A percentile compares a stretch with the other conserved stretches of the same genome.
These are phyloP conservation scores for Nestor notabilis DNA, from an alignment of 2,113 vertebrate genomes.

Conservation along the genomic window DNA sequence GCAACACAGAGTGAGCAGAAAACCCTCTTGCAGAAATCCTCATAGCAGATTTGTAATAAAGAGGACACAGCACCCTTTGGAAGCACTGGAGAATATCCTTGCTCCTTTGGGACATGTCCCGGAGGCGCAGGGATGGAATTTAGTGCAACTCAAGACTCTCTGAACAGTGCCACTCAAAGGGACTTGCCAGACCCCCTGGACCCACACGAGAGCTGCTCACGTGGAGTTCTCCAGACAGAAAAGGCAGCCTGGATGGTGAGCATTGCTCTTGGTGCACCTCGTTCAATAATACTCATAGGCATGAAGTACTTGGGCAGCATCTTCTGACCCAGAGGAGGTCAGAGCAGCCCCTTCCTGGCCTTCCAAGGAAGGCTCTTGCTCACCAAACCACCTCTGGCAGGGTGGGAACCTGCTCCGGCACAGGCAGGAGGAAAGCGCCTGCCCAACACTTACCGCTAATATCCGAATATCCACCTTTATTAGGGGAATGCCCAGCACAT, in stretches of 20 bases:
- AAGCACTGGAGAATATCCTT: fast-evolving
- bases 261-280: fast-evolving
- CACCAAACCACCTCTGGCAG: not conserved
- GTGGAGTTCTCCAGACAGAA: no score
- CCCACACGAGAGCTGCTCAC: not conserved
- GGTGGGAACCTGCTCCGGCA: fast-evolving
- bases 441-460: not conserved
- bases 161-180: not conserved
- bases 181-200: not conserved
- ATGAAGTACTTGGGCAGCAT: not conserved
- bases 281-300: fast-evolving
- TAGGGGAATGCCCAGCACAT: not conserved
- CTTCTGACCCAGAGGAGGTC: not conserved
- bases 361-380: not conserved
- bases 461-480: not conserved
- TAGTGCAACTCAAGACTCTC: not conserved
- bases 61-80: no score
- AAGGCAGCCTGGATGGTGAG: no score
- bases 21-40: not conserved
- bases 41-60: fast-evolving
- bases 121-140: not conserved
- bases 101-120: not conserved
- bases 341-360: not conserved
- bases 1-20: not conserved
- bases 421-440: not conserved